Percentiles rank a stretch among this genome's conserved stretches.
Conservation (phyloP, 2,113 vertebrate species). For the Stomatorhinus ivindoensis region DNA sequence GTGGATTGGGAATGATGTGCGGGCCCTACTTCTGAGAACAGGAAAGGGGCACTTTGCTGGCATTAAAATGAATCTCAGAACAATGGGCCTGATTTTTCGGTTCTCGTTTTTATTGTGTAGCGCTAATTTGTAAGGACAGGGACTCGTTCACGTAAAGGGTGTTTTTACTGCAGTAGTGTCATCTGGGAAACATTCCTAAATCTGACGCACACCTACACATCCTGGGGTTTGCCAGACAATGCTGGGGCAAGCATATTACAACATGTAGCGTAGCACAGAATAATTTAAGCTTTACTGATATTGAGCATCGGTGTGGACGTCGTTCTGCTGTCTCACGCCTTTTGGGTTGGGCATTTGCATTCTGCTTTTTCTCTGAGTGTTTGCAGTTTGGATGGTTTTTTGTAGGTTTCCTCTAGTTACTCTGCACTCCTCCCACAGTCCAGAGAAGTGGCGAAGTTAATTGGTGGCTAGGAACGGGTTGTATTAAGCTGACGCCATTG, state of each 20-base stretch:
- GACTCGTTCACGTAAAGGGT: not conserved
- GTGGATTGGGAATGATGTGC: not conserved
- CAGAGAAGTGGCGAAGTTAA: not conserved
- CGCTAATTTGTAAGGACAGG: not conserved
- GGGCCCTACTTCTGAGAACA: not conserved
- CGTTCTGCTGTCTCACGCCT: not conserved
- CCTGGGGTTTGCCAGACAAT: not conserved
- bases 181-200: not conserved
- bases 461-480: not conserved
- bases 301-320: not conserved
- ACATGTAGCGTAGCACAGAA: not conserved
- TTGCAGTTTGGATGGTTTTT: not conserved
- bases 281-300: not conserved
- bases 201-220: not conserved
- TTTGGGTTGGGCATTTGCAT: not conserved
- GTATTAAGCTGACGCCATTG: no score
- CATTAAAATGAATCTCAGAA: not conserved
- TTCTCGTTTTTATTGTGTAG: not conserved
- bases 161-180: not conserved
- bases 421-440: not conserved
- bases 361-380: not conserved
- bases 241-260: not conserved
- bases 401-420: not conserved
- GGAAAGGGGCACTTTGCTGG: not conserved
- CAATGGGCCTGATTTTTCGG: not conserved